Conservation (phyloP, 2,113 vertebrate genomes). For the Pelodiscus sinensis region DNA sequence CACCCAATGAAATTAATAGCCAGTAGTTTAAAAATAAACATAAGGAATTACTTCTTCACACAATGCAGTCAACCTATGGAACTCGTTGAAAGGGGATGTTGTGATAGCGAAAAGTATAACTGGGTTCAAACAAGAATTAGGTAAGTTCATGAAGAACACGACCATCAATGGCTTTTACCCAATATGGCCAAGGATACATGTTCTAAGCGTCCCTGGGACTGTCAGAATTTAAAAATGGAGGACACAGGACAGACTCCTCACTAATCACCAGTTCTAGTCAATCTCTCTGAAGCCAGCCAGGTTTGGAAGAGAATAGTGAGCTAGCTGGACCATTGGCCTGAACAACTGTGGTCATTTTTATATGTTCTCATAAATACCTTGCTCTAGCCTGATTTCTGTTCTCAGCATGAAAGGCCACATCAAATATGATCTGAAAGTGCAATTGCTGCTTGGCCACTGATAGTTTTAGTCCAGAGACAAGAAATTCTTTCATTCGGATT, state of each 20-base stretch:
- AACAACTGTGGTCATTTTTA: not conserved
- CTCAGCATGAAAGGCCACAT: not conserved
- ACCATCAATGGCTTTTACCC: not conserved
- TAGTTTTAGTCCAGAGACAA: not conserved
- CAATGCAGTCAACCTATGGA: not conserved
- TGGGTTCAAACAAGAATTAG: not conserved
- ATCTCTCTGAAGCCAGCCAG: not conserved
- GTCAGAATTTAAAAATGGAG: not conserved
- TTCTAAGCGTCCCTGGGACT: not conserved
- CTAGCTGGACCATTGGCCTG: not conserved
- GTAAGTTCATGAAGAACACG: not conserved
- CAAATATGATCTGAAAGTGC: not conserved
- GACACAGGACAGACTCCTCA: not conserved
- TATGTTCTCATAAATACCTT: not conserved
- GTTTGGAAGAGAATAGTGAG: not conserved
- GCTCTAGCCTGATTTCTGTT: not conserved
- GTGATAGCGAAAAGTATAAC: not conserved
- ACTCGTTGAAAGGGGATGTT: not conserved
- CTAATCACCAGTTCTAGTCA: not conserved
- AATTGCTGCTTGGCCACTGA: not conserved
- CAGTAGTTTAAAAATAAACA: not conserved
- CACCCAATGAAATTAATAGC: not conserved
- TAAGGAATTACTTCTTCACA: not conserved
- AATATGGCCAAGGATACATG: not conserved
- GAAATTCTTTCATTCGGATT: not conserved